Evolutionary conservation across 2,888 invertebrate species (phyloP), one percentile per base, ranked within the genome.

Genomic region (Synergus japonicus): DNA sequence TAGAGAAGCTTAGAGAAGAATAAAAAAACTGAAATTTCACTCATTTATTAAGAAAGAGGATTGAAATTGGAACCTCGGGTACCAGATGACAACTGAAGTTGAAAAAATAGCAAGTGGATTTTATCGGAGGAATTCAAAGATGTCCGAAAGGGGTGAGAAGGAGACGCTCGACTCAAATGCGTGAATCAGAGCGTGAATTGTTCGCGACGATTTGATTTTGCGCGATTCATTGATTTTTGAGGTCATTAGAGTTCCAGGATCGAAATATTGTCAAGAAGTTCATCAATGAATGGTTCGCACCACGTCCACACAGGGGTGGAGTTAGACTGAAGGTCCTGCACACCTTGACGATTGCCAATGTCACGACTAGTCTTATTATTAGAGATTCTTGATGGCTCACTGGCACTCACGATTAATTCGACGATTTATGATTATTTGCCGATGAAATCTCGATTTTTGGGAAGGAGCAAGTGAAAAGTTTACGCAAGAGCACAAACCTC

Each of bases 401-500:
- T 22, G 49, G 49, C 58, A 66, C 76, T 77, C 41, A 8, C 63
- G 67, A 37, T 43, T 41, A 66, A 76, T 13, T 41, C 29, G 46
- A 44, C 13, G n/a, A 64, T 65, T 66, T 9, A 13, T 41, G 41
- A 67, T 43, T 41, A 66, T 54, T 13, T 10, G 60, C 22, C 22
- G 54, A 79, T 41, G 37, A 64, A 15, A 22, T 54, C 77, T 43
- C 79, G 54, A 76, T 79, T 77, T 63, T 22, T 76, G 73, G 77
- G 81, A 82, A 67, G 79, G 77, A 79, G 65, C 79, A 76, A 80
- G 69, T 77, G 79, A 73, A 82, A 81, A 83, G 82, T 87, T 85
- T 83, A 78, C 84, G 85, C 84, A 86, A 83, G 86, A 85, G 84
- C 82, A 83, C 83, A 82, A 86, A 88, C 85, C 87, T 85, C 89